Percentiles rank a stretch among this genome's conserved stretches.
phyloP scores from a whole-genome alignment of 2,797 vertebrate species.

The Micromesistius poutassou region DNA sequence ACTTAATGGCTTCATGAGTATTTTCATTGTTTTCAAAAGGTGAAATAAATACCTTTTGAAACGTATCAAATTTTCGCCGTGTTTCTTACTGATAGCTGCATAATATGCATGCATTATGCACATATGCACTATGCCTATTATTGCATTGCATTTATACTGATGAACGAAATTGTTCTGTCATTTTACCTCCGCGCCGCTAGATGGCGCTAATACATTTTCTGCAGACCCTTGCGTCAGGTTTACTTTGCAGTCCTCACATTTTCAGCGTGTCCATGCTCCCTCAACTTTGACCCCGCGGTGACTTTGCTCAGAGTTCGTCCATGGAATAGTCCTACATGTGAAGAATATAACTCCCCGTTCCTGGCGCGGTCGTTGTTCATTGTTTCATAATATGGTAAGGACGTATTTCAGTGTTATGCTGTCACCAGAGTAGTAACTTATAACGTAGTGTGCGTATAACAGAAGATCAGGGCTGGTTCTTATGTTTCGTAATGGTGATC shows the following conservation, averaged over 20 bases:
- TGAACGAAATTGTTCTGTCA: neutral
- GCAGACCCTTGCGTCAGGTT: neutral
- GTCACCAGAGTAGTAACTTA: no score
- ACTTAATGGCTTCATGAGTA: neutral
- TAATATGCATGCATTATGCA: no score
- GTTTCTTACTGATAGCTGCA: neutral
- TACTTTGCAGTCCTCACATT: neutral
- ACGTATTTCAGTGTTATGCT: accelerated
- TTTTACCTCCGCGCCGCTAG: slow-evolving; percentile 39
- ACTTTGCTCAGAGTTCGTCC: slow-evolving; percentile 51
- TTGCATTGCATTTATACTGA: no score
- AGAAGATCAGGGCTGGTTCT: no score
- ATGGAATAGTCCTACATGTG: slow-evolving; percentile 43
- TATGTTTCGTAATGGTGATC: no score
- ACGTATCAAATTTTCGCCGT: neutral
- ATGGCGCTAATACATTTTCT: slow-evolving; percentile 15
- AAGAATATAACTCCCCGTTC: neutral
- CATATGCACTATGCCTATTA: no score
- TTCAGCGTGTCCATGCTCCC: slow-evolving; percentile 6
- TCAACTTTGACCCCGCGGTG: slow-evolving; percentile 60
- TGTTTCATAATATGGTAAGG: slow-evolving; percentile 54
- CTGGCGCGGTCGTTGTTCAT: neutral
- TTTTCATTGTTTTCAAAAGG: neutral
- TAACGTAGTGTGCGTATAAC: no score
- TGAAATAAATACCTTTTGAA: neutral